phyloP scores from a whole-genome alignment of 2,888 invertebrate species.

The Lasioglossum vierecki region DNA sequence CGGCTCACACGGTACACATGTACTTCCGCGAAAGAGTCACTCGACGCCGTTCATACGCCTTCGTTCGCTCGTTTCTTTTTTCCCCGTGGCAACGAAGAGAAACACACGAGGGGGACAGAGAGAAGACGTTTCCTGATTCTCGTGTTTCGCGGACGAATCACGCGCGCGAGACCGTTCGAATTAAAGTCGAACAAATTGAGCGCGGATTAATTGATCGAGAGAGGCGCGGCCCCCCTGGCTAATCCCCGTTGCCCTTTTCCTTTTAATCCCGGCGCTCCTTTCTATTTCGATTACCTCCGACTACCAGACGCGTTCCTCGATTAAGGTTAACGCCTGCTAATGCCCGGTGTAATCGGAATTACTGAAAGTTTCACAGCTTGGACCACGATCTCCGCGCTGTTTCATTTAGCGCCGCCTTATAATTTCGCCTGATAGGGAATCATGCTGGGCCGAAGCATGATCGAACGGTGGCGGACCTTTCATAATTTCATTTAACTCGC shows the following conservation, averaged over 20 bases:
- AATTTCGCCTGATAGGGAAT: slow-evolving; percentile 6
- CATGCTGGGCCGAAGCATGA: background rate
- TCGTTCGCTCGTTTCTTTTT: slow-evolving; percentile 24
- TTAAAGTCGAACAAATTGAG: slow-evolving; percentile 11
- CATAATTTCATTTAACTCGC: slow-evolving; percentile 4
- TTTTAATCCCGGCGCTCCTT: slow-evolving; percentile 5
- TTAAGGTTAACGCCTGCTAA: slow-evolving; percentile 45
- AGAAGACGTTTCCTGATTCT: slow-evolving; percentile 72
- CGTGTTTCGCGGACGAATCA: slow-evolving; percentile 53
- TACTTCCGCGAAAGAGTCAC: slow-evolving; percentile 64
- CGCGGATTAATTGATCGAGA: slow-evolving; percentile 43
- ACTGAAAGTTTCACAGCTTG: slow-evolving; percentile 42
- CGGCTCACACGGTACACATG: slow-evolving; percentile 45
- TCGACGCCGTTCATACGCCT: slow-evolving; percentile 55
- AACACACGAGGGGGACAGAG: slow-evolving; percentile 39
- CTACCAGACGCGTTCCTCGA: slow-evolving; percentile 24
- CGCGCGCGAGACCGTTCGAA: background rate
- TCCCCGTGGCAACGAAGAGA: slow-evolving; percentile 52
- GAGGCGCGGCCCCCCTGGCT: slow-evolving; percentile 13
- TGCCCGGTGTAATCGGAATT: slow-evolving; percentile 32
- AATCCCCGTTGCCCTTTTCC: slow-evolving; percentile 38
- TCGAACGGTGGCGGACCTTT: background rate
- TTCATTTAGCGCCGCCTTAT: slow-evolving; percentile 41
- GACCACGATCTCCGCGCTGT: slow-evolving; percentile 19
- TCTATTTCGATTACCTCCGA: slow-evolving; percentile 31